Conservation (phyloP, 1,140 invertebrate genomes). For the Leptinotarsa texana region DNA sequence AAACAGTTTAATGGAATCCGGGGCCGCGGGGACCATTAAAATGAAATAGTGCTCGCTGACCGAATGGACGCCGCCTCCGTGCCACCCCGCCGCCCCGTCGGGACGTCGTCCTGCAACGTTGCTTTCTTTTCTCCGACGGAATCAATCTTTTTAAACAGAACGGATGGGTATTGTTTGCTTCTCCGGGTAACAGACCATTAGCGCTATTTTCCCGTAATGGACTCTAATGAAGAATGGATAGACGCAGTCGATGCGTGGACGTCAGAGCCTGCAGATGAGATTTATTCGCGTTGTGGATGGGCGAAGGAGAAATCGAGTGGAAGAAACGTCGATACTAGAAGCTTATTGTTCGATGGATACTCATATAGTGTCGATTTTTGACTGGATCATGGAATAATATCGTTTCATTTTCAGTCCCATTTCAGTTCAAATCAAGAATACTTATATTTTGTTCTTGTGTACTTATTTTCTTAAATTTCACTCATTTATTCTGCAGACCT, state of each 20-base stretch:
- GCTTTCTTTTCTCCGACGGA: slow-evolving; percentile 15
- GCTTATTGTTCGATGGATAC: too few relatives aligned
- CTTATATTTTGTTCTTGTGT: too few relatives aligned
- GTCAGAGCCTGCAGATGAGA: neutral
- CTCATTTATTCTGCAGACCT: too few relatives aligned
- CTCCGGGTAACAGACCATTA: slow-evolving; percentile 19
- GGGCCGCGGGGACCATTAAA: slow-evolving; percentile 57
- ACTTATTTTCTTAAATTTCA: too few relatives aligned
- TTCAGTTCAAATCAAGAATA: too few relatives aligned
- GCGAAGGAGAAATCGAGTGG: neutral
- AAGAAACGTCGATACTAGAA: neutral
- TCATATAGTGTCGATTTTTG: too few relatives aligned
- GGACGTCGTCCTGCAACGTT: slow-evolving; percentile 19
- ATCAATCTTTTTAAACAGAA: slow-evolving; percentile 32
- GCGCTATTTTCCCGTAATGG: slow-evolving; percentile 18
- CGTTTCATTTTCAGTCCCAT: too few relatives aligned
- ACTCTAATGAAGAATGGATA: slow-evolving; percentile 20
- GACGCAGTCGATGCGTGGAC: neutral
- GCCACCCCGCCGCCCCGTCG: neutral
- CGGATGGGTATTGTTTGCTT: slow-evolving; percentile 28
- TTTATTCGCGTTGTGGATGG: slow-evolving; percentile 1
- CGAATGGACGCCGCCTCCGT: slow-evolving; percentile 39
- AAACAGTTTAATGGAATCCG: slow-evolving; percentile 58
- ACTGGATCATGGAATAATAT: too few relatives aligned
- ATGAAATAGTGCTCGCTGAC: slow-evolving; percentile 56